A percentile compares a stretch with the other conserved stretches of the same genome.
Evolutionary conservation across 1,140 invertebrate species (phyloP).

Genomic region (Thaumatotibia leucotreta): DNA sequence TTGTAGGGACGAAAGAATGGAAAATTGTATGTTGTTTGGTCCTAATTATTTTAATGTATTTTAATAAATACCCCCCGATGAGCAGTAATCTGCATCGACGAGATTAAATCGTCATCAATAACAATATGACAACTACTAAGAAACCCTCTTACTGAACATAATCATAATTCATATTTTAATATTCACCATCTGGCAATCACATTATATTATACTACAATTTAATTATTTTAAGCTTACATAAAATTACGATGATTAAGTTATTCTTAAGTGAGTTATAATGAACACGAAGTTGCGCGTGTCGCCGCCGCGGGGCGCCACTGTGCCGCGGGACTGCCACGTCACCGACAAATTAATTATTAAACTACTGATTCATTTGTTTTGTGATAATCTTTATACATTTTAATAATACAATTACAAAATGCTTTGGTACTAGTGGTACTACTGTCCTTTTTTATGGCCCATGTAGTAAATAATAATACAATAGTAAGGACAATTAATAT

Average conservation of each 20-base stretch:
- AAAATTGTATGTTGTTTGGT: too few species aligned
- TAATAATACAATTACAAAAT: too few species aligned
- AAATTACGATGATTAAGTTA: slow-evolving; percentile 27
- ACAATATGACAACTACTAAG: not conserved
- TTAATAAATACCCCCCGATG: not conserved
- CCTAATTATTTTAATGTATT: too few species aligned
- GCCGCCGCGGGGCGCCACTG: slow-evolving; percentile 34
- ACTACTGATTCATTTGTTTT: slow-evolving; percentile 13
- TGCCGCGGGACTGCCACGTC: slow-evolving; percentile 26
- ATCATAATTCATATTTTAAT: slow-evolving; percentile 4
- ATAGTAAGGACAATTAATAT: too few species aligned
- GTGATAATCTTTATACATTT: too few species aligned
- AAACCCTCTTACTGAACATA: not conserved
- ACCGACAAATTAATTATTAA: slow-evolving; percentile 46
- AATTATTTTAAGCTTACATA: slow-evolving; percentile 19
- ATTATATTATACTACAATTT: slow-evolving; percentile 27
- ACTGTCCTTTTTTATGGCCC: too few species aligned
- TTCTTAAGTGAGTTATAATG: slow-evolving; percentile 37
- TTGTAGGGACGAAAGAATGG: too few species aligned
- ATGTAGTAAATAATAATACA: too few species aligned
- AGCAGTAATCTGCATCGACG: not conserved
- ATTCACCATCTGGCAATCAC: slow-evolving; percentile 13
- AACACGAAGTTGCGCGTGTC: slow-evolving; percentile 26
- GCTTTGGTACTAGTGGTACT: too few species aligned
- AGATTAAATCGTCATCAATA: slow-evolving; percentile 2